phyloP scores from a whole-genome alignment of 2,113 vertebrate genomes.

The Ceuthmochares aereus region DNA sequence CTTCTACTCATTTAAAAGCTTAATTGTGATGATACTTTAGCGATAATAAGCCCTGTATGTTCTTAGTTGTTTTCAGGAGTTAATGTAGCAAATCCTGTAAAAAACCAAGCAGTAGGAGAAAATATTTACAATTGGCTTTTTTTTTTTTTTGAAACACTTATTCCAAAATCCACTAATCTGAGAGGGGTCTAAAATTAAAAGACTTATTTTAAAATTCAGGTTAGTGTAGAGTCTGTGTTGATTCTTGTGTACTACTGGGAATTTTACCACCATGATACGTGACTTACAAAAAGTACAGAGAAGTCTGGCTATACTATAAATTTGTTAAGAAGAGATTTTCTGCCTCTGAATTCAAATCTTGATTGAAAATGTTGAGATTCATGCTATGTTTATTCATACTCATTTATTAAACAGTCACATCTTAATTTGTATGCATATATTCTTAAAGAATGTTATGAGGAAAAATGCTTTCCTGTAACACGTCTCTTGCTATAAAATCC shows the following conservation, averaged over 20 bases:
- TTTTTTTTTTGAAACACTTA: not conserved
- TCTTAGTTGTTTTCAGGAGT: not conserved
- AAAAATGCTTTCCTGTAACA: not conserved
- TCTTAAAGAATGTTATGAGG: not conserved
- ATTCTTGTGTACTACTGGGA: not conserved
- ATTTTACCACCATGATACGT: accelerated
- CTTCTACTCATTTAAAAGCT: not conserved
- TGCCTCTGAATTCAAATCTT: not conserved
- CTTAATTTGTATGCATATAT: not conserved
- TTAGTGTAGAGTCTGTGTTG: not conserved
- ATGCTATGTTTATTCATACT: not conserved
- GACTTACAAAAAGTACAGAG: not conserved
- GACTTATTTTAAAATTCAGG: not conserved
- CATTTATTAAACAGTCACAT: not conserved
- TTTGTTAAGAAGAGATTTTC: not conserved
- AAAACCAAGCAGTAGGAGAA: not conserved
- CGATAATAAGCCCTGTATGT: not conserved
- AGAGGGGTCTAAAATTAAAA: not conserved
- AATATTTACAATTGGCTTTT: not conserved
- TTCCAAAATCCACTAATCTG: not conserved
- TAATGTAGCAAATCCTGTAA: not conserved
- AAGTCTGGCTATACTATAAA: not conserved
- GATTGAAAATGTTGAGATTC: not conserved
- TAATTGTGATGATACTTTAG: not conserved
- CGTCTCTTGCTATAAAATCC: not conserved